Base-by-base conservation (phyloP, 1,140 invertebrate genomes). In the Drosophila arawakana region DNA sequence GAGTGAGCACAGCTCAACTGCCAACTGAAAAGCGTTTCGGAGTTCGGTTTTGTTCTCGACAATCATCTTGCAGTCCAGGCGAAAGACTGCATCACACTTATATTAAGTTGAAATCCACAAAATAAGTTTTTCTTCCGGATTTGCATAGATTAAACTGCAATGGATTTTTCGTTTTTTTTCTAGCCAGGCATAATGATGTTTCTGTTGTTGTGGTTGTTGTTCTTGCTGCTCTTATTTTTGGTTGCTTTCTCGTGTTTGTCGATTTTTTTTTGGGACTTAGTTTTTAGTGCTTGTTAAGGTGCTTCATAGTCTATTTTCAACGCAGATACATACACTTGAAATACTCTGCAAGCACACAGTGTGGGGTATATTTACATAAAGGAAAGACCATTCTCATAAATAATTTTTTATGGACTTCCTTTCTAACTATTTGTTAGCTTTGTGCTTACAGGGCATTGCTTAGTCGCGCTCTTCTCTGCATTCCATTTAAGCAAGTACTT, bases 101-200 rank as follows among this genome's bases (percentile, higher is more conserved):
- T 78, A 83, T 88, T 72, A 88, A 88, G 66, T 88, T 83, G 76
- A 88, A 88, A 78, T 72, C 84, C 84, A 21, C 83, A 88, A 88
- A 88, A 89, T 83, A 67, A 89, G 84, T 83, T 89, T 80, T 89
- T 83, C 77, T 69, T 80, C 59, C 52, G 77, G 73, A 89, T 88
- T 88, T 88, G 83, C 83, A 88, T 88, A 89, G 80, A 88, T 89
- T 89, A 83, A 83, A 68, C 60, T 80, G 84, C 71, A 78, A 80
- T 89, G 80, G 59, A 49, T 59, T 63, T 63, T 67, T 58, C 66
- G 73, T 30, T 30, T 30, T 30, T 30, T 66, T 71, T 78, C 71
- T 54, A 55, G 60, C 61, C 55, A 61, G 21, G 34, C 73, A 76
- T 75, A 63, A 66, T 79, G 73, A 62, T 62, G 62, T 66, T 62